These are phyloP conservation scores for Siniperca obscura DNA, from an alignment of 2,797 vertebrate species.

Conservation along the genomic window DNA sequence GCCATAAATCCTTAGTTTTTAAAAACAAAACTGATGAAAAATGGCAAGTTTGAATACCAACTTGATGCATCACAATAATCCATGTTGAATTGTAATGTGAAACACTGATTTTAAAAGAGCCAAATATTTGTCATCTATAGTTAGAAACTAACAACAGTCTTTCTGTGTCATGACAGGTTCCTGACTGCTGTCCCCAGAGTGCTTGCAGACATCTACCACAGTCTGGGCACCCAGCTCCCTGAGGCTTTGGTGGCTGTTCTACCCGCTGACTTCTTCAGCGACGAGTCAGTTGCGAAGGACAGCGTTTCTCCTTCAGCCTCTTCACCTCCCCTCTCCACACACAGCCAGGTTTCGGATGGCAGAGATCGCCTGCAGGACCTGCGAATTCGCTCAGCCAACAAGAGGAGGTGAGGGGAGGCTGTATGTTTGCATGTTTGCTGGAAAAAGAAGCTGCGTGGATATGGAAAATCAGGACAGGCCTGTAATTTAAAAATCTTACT, in stretches of 20 bases:
- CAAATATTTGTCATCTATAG: neutral
- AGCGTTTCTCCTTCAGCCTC: conserved; percentile 83
- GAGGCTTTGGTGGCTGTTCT: conserved; percentile 87
- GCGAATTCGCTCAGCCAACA: conserved; percentile 88
- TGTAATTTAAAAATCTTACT: neutral
- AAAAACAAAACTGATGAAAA: neutral
- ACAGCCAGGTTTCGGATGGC: conserved; percentile 56
- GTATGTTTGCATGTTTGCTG: neutral
- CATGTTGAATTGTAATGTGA: neutral
- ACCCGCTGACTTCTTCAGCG: conserved; percentile 94
- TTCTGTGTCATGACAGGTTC: conserved; percentile 83
- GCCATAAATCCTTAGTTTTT: neutral
- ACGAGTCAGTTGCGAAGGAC: conserved; percentile 90
- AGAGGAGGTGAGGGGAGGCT: conserved; percentile 85
- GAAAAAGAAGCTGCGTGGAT: neutral
- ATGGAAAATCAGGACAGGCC: neutral
- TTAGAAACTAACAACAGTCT: neutral
- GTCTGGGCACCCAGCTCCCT: conserved; percentile 92
- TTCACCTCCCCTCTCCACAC: conserved; percentile 75
- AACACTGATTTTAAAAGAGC: neutral
- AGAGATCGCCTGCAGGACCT: conserved; percentile 89
- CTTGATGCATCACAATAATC: neutral
- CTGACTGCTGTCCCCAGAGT: conserved; percentile 86
- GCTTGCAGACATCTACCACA: conserved; percentile 91
- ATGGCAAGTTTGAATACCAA: neutral